Percentiles rank a stretch among this genome's conserved stretches.
These are phyloP conservation scores for Poeciliopsis gracilis DNA, from an alignment of 2,797 vertebrate genomes.

Conservation along the genomic window DNA sequence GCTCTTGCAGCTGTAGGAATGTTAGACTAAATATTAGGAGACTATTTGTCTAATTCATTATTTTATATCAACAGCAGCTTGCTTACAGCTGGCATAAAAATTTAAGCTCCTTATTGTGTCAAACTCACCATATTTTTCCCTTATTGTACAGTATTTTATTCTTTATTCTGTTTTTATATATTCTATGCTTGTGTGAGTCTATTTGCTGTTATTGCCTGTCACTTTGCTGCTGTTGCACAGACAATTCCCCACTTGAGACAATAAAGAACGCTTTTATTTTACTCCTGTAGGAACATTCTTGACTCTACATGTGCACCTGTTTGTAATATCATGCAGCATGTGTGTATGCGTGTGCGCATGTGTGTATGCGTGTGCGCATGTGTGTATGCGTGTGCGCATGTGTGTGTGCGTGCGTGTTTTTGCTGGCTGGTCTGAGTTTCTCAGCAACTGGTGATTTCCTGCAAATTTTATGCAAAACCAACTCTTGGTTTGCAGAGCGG, in stretches of 20 bases:
- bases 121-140: background rate
- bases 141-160: background rate
- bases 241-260: background rate
- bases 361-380: conserved; percentile 8
- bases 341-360: too few relatives aligned
- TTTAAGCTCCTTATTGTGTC: conserved; percentile 5
- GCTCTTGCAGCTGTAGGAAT: background rate
- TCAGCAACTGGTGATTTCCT: background rate
- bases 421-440: background rate
- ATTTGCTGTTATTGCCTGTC: background rate
- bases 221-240: too few relatives aligned
- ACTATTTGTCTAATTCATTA: background rate
- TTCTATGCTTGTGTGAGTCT: conserved; percentile 12
- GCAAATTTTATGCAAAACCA: background rate
- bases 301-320: conserved; percentile 11
- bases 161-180: background rate
- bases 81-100: background rate
- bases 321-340: background rate
- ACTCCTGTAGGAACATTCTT: conserved; percentile 9
- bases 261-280: conserved; percentile 47
- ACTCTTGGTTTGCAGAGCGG: background rate
- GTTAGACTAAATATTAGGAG: background rate
- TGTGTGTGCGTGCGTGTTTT: too few relatives aligned
- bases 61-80: background rate
- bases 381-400: too few relatives aligned